Base-by-base conservation (phyloP, 2,797 vertebrate genomes). In the Characodon lateralis region DNA sequence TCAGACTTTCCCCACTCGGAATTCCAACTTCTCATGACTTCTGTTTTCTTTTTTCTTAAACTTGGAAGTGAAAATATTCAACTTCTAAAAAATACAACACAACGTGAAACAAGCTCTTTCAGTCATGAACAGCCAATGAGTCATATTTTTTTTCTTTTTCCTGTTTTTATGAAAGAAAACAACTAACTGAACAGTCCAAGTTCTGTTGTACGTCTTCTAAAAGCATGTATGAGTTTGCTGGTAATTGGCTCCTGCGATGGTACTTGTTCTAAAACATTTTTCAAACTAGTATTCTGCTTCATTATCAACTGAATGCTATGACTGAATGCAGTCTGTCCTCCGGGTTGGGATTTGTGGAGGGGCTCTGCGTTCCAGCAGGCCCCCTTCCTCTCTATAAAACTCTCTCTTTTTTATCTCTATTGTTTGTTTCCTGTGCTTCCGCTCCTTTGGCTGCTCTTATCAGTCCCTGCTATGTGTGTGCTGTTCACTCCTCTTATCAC, bases 381-480 rank as follows among this genome's bases (percentile, higher is more conserved):
- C 39, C 1, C 1, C 58, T 69, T 70, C 71, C 43, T 77, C 61
- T 73, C 63, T 72, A 63, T 76, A 78, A 55, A 81, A 66, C 74
- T 53, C 73, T 56, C 61, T 55, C 48, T 82, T 63, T 69, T 89
- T 91, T 88, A 90, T 93, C 92, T 91, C 78, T 87, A 87, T 82
- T 87, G 81, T 83, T 48, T 85, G 85, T 90, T 93, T 93, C 90
- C 92, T 90, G 88, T 85, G 84, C 81, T 86, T 79, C 78, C 78
- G 92, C 91, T 92, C 78, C 90, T 89, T 92, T 92, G 89, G 84
- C 83, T 41, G 56, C 80, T 88, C 89, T 94, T 94, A 94, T 94
- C 91, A 90, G 71, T 79, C 31, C 41, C 77, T 1, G 1, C 22
- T 76, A 26, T 35, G 65, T 39, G 72, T 78, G 71, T 39, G 74